Percentiles rank a stretch among this genome's conserved stretches.
These are phyloP conservation scores for Odiellus spinosus DNA, from an alignment of 2,888 invertebrate genomes.

Conservation along the genomic window DNA sequence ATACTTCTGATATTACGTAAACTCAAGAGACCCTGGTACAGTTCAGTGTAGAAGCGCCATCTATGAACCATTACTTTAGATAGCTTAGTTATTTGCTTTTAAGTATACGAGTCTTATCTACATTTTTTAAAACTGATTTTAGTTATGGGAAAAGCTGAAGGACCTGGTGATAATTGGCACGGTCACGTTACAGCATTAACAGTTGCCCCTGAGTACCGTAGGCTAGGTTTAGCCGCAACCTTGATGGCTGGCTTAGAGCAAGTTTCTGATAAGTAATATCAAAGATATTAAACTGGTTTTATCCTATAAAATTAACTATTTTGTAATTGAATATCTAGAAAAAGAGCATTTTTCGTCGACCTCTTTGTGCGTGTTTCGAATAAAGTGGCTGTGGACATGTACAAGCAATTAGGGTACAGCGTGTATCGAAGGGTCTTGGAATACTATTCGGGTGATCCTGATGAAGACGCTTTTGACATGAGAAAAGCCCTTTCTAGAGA, in stretches of 20 bases:
- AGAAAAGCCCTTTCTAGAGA: constrained; percentile 89
- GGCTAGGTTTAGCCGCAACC: constrained; percentile 77
- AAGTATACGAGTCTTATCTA: no score
- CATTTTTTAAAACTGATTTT: no score
- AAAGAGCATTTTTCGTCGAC: constrained; percentile 92
- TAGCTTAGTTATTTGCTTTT: no score
- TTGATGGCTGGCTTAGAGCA: constrained; percentile 90
- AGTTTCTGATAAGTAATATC: constrained; percentile 75
- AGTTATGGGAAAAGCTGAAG: constrained; percentile 99
- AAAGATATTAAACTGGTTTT: constrained; percentile 3
- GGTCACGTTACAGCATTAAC: constrained; percentile 97
- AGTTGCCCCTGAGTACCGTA: constrained; percentile 82
- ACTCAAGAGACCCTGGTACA: no score
- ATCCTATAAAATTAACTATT: no score
- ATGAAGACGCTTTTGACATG: constrained; percentile 96
- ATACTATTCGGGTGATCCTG: constrained; percentile 94
- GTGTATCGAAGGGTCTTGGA: constrained; percentile 91
- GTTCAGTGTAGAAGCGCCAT: no score
- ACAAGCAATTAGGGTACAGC: constrained; percentile 84
- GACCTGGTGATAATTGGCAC: constrained; percentile 90
- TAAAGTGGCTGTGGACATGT: constrained; percentile 93
- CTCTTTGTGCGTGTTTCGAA: constrained; percentile 96
- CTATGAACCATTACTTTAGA: no score
- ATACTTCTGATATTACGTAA: no score
- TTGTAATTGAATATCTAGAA: constrained; percentile 51